phyloP scores from a whole-genome alignment of 2,888 invertebrate genomes.

The Orthonevra nobilis region DNA sequence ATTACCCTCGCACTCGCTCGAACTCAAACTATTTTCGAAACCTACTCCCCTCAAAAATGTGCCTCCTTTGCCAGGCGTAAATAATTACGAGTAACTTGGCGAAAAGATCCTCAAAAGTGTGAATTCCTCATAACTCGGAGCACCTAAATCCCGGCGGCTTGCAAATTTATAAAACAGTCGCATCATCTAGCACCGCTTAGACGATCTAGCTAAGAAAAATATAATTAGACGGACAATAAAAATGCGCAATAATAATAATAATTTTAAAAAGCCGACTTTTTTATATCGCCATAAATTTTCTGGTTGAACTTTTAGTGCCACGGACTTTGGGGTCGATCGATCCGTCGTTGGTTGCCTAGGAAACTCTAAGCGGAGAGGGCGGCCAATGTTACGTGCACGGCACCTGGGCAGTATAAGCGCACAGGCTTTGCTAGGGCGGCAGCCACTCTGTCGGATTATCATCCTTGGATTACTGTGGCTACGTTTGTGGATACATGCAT shows the following conservation, averaged over 20 bases:
- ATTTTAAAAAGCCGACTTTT: constrained; percentile 65
- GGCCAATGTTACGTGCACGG: constrained; percentile 4
- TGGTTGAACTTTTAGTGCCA: constrained; percentile 40
- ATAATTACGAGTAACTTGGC: constrained; percentile 10
- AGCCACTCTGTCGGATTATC: neutral
- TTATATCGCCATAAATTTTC: constrained; percentile 64
- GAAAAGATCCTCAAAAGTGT: constrained; percentile 6
- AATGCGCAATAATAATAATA: constrained; percentile 67
- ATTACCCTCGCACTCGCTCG: constrained; percentile 30
- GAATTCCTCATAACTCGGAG: neutral
- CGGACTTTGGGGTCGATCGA: constrained; percentile 45
- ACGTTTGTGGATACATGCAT: constrained; percentile 10
- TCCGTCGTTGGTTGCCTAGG: constrained; percentile 17
- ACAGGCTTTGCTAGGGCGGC: neutral
- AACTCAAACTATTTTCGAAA: constrained; percentile 34
- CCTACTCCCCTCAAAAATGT: constrained; percentile 12
- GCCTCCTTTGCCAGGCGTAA: neutral
- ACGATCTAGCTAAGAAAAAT: constrained; percentile 56
- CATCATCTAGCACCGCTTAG: constrained; percentile 16
- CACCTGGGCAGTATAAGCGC: constrained; percentile 10
- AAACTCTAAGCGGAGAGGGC: constrained; percentile 5
- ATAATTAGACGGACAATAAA: constrained; percentile 68
- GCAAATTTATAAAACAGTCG: constrained; percentile 18
- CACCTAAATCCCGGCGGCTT: constrained; percentile 2
- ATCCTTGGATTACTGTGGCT: neutral